Percentiles rank a stretch among this genome's conserved stretches.
phyloP scores from a whole-genome alignment of 2,888 invertebrate species.

The Andrena praecox region DNA sequence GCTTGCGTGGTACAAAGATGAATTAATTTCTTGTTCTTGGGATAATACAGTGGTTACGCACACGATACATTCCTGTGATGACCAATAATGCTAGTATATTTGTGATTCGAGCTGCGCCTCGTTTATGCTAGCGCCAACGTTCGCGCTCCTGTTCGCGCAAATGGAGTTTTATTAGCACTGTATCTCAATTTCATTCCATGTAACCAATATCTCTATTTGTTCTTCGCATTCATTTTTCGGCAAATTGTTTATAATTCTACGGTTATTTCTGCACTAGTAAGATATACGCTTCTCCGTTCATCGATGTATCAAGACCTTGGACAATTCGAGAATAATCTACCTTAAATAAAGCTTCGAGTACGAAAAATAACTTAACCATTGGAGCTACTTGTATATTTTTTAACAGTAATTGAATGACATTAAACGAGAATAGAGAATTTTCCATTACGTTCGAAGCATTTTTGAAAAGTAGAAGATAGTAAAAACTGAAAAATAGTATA shows the following conservation, averaged over 20 bases:
- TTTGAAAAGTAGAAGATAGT: conserved; percentile 17
- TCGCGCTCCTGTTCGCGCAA: conserved; percentile 20
- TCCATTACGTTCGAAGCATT: conserved; percentile 13
- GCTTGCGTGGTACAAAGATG: conserved; percentile 86
- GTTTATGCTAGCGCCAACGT: conserved; percentile 19
- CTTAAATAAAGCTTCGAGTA: conserved; percentile 7
- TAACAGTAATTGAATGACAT: background rate
- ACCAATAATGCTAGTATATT: conserved; percentile 17
- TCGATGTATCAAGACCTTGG: background rate
- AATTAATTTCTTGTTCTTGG: conserved; percentile 87
- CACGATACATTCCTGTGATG: conserved; percentile 21
- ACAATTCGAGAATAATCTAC: conserved; percentile 5
- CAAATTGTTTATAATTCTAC: conserved; percentile 19
- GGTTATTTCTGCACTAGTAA: conserved; percentile 5
- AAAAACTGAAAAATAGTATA: conserved; percentile 16
- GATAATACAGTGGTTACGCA: conserved; percentile 84
- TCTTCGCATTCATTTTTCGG: conserved; percentile 12
- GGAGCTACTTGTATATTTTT: background rate
- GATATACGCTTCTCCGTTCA: background rate
- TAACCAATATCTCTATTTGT: conserved; percentile 1
- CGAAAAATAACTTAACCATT: background rate
- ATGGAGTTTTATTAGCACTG: conserved; percentile 28
- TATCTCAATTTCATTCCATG: conserved; percentile 17
- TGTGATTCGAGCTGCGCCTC: conserved; percentile 18
- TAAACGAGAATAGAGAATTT: background rate